A percentile compares a stretch with the other conserved stretches of the same genome.
These are phyloP conservation scores for Thymelicus lineola DNA, from an alignment of 2,888 invertebrate genomes.

Conservation along the genomic window DNA sequence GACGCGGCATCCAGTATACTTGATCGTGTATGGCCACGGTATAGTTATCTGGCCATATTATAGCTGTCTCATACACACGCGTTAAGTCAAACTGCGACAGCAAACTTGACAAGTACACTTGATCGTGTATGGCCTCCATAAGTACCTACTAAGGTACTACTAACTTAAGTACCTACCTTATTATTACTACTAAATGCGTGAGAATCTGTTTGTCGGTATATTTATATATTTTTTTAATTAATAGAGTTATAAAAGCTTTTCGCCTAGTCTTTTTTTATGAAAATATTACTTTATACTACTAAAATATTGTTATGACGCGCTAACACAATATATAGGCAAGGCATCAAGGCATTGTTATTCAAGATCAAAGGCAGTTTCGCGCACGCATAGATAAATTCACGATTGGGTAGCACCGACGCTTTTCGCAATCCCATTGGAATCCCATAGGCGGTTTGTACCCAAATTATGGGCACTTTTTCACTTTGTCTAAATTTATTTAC, in stretches of 20 bases:
- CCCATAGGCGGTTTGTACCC: slow-evolving; percentile 16
- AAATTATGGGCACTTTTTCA: slow-evolving; percentile 10
- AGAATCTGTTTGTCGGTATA: too few relatives aligned
- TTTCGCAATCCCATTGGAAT: slow-evolving; percentile 17
- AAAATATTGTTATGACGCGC: neutral
- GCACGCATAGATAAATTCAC: slow-evolving; percentile 15
- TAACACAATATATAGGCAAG: slow-evolving; percentile 17
- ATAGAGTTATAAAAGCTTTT: neutral
- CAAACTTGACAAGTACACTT: too few relatives aligned
- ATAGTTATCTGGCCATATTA: too few relatives aligned
- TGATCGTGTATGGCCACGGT: too few relatives aligned
- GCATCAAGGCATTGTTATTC: slow-evolving; percentile 21
- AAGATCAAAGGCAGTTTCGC: slow-evolving; percentile 26
- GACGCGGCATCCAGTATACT: too few relatives aligned
- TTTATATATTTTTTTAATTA: too few relatives aligned
- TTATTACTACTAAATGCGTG: too few relatives aligned
- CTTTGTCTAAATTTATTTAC: neutral
- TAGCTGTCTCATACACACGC: too few relatives aligned
- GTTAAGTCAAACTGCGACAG: too few relatives aligned
- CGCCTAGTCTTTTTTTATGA: neutral
- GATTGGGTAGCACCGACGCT: slow-evolving; percentile 11
- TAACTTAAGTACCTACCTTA: too few relatives aligned
- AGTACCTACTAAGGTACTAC: too few relatives aligned
- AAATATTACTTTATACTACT: neutral
- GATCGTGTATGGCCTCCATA: too few relatives aligned